Base-by-base conservation (phyloP, 2,113 vertebrate genomes). In the Macroglossus sobrinus region DNA sequence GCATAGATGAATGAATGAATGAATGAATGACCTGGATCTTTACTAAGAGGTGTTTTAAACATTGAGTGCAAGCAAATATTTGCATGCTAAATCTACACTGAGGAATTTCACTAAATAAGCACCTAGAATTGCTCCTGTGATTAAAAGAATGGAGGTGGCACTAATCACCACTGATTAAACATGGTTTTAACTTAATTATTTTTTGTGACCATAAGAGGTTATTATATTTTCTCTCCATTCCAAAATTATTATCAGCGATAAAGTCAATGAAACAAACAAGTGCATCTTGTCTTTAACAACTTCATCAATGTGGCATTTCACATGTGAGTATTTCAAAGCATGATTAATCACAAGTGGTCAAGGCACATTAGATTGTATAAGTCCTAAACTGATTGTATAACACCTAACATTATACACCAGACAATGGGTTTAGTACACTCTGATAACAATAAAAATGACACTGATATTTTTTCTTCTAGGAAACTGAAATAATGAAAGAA, bases 401-500 rank as follows among this genome's bases (percentile, higher is more conserved):
- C 24, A 71, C 21, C 6, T 86, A 79, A 38, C 5, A 50, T 50
- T 53, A 35, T 11, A 55, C 0, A 26, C 2, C 45, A 84, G 26
- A 76, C 10, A 64, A 1, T 66, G 59, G 18, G 1, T 19, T 40
- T 82, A 30, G 15, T 87, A 0, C n/a, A 3, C 30, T 80, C 12
- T 93, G 13, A 35, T 33, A 74, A 76, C 8, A 57, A 10, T 40
- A 50, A 80, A 61, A 5, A 59, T 55, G 3, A 40, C 9, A 71
- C 19, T 1, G 74, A 16, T 93, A 88, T 55, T 94, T 84, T 95
- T 91, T 8, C 50, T 66, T 24, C 7, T 63, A 99, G 99, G 99
- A 99, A 98, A 98, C 98, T 0, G 97, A 98, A 63, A 99, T 99
- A 96, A 99, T 99, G 99, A 95, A 91, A 97, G 98, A 99, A 99